phyloP scores from a whole-genome alignment of 2,113 vertebrate genomes.

The Heloderma charlesbogerti region DNA sequence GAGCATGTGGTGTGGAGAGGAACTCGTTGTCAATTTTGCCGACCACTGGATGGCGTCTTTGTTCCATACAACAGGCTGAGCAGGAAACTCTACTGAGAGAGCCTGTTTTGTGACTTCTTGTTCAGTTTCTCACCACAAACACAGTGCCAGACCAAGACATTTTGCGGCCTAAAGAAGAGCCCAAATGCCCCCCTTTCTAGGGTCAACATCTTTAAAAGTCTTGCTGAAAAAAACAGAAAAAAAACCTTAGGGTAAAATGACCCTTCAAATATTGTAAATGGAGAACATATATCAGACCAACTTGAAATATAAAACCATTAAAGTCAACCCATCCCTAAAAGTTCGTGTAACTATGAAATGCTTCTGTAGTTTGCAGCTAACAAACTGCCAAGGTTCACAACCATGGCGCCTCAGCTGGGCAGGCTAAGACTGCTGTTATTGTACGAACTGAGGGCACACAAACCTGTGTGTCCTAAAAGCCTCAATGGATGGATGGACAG shows the following conservation, averaged over 20 bases:
- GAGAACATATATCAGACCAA: not conserved
- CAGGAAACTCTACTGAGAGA: conserved; percentile 14
- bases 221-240: not conserved
- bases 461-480: no score
- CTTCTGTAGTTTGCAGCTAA: no score
- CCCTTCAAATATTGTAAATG: not conserved
- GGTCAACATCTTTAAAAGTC: not conserved
- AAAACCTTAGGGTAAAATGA: not conserved
- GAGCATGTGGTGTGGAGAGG: not conserved
- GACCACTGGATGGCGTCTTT: conserved; percentile 77
- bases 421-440: no score
- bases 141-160: not conserved
- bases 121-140: not conserved
- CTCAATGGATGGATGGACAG: no score
- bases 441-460: no score
- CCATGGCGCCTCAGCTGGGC: no score
- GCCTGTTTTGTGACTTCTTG: not conserved
- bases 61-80: conserved; percentile 53
- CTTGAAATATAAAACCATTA: not conserved
- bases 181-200: not conserved
- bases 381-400: no score
- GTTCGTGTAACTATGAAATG: not conserved
- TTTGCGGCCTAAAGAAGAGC: not conserved
- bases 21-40: conserved; percentile 35
- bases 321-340: not conserved